Conservation (phyloP, 2,888 invertebrate genomes). For the Tachina grossa region DNA sequence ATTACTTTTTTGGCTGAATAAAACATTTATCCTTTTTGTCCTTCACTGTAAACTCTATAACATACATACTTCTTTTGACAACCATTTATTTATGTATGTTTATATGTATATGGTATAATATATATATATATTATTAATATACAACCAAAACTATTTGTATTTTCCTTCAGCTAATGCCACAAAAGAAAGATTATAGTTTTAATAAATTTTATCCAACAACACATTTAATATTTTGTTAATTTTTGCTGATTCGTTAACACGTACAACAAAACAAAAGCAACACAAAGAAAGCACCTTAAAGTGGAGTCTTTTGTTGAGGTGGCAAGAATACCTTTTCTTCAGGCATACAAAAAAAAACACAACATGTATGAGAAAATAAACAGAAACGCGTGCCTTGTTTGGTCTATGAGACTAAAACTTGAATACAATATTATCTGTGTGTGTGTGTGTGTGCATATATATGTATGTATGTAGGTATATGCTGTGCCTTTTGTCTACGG, state of each 20-base stretch:
- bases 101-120: no score
- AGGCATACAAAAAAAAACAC: background rate
- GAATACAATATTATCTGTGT: background rate
- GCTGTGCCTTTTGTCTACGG: background rate
- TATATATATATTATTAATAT: background rate
- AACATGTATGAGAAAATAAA: background rate
- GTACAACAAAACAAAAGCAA: background rate
- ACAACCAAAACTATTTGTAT: background rate
- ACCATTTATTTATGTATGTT: no score
- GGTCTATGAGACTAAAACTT: background rate
- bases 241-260: constrained; percentile 23
- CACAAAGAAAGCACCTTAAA: background rate
- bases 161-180: background rate
- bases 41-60: no score
- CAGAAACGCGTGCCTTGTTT: background rate
- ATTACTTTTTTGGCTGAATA: no score
- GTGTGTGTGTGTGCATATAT: no score
- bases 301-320: constrained; percentile 21
- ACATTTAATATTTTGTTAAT: background rate
- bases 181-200: constrained; percentile 22
- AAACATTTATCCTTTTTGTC: no score
- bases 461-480: background rate
- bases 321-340: constrained; percentile 6
- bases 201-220: background rate
- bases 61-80: no score